Base-by-base conservation (phyloP, 2,888 invertebrate species). In the Cabera pusaria region DNA sequence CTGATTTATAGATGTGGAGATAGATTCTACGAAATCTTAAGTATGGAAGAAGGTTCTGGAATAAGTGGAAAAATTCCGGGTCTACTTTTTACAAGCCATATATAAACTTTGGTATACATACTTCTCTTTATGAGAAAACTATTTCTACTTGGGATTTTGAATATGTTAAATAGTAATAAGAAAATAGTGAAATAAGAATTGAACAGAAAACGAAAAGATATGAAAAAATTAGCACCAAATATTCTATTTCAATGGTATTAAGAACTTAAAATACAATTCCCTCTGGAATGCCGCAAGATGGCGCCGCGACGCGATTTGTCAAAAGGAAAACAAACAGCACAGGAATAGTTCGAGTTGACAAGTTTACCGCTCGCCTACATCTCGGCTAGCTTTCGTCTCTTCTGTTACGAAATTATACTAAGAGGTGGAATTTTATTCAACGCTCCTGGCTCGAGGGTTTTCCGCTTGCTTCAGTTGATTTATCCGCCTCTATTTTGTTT, bases 321-420 rank as follows among this genome's bases (percentile, higher is more conserved):
- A 86, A 83, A 85, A 76, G 72, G 71, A 77, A 80, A 81, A 85
- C 86, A 82, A 86, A 86, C 85, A 74, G 64, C 62, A 70, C 77
- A 75, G 80, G 73, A 85, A 87, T 85, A 87, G 85, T 83, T 75
- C 62, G 63, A 67, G 82, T 73, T 86, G 86, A 87, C 87, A 87
- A 84, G 75, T 87, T 86, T 85, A 87, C 80, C 65, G 82, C 74
- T 59, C 51, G 52, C 54, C 56, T 60, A 42, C 41, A 31, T 42
- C 35, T 29, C 35, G 24, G 20, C 52, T 39, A 32, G 38, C 27
- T 54, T 53, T 50, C 58, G 52, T 52, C 54, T 36, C 28, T 50
- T 54, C 54, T 57, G 64, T 64, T 67, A 70, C 72, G 59, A 69
- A 71, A 74, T 72, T 68, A 72, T 67, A 70, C 64, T 53, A 63